Base-by-base conservation (phyloP, 2,797 vertebrate species). In the Cynopterus sphinx region DNA sequence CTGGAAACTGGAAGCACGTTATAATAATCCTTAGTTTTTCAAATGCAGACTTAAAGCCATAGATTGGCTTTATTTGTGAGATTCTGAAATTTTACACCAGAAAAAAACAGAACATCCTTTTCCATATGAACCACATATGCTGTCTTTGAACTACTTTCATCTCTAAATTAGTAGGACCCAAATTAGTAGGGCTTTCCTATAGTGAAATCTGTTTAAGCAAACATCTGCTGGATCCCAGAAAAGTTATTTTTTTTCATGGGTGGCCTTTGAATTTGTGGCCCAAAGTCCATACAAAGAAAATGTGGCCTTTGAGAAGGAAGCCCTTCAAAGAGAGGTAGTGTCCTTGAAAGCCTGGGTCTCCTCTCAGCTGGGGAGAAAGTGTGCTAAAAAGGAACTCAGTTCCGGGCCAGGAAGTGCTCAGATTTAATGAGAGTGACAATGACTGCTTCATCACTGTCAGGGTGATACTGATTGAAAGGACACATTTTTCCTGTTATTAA, bases 121-220 rank as follows among this genome's bases (percentile, higher is more conserved):
- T 95, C 91, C 95, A 89, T 95, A 68, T 94, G 93, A 96, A 88
- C 65, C 88, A 83, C 96, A 97, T 84, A 94, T 94, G 91, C 81
- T 93, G 68, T 95, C 96, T 95, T 91, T 93, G 95, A 95, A 87
- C 95, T 86, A 95, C 81, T 97, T 95, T 96, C 88, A 95, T 95
- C 95, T 95, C 91, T 86, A 94, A 95, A 96, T 94, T 87, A 93
- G 95, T 83, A 93, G 67, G 73, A 90, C 92, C 79, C 95, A 96
- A 96, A 95, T 96, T 95, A 95, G 93, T 26, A 95, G 97, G 96
- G 96, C 86, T 97, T 97, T 97, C 97, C 97, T 96, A 86, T 46
- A 89, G 92, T 95, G 78, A 92, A 89, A 92, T 96, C 93, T 95
- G 90, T 95, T 92, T 94, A 97, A 96, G 92, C 90, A 96, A 97